Evolutionary conservation across 2,888 invertebrate genomes (phyloP), one percentile per base, ranked within the genome.

Genomic region (Suillia variegata): DNA sequence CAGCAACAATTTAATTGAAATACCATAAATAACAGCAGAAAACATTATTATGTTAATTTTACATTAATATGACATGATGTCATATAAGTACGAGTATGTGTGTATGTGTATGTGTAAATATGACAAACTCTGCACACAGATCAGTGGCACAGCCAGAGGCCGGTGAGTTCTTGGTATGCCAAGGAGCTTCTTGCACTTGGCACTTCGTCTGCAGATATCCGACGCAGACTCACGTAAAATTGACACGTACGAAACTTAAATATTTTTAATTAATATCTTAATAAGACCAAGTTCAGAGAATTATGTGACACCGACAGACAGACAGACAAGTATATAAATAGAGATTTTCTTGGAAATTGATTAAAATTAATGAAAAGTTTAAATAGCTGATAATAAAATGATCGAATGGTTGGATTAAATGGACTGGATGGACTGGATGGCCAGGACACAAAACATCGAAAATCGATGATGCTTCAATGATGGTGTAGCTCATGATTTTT

Each of bases 41-140:
- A 59, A 59, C 56, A 62, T 62, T 56, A 59, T 52, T 58, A 59
- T 59, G 62, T 59, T 58, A 56, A 62, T 59, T 59, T 56, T 48
- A 62, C 62, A 62, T 62, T 56, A 62, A 62, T 59, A 54, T 59
- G 59, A 62, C 59, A 62, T 42, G 59, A 59, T 56, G 59, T 59
- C 59, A 59, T 47, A 54, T 45, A 34, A 20, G 45, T 13, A 20
- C 20, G 38, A 13, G n/a, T n/a, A n/a, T n/a, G n/a, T n/a, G n/a
- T n/a, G n/a, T n/a, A n/a, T n/a, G n/a, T n/a, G n/a, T n/a, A n/a
- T n/a, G n/a, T n/a, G n/a, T n/a, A n/a, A n/a, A n/a, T n/a, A n/a
- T n/a, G n/a, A n/a, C n/a, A n/a, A n/a, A n/a, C n/a, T n/a, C n/a
- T n/a, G n/a, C n/a, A n/a, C n/a, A n/a, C n/a, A 38, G n/a, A n/a